Conservation (phyloP, 2,797 vertebrate genomes). For the Numenius phaeopus region DNA sequence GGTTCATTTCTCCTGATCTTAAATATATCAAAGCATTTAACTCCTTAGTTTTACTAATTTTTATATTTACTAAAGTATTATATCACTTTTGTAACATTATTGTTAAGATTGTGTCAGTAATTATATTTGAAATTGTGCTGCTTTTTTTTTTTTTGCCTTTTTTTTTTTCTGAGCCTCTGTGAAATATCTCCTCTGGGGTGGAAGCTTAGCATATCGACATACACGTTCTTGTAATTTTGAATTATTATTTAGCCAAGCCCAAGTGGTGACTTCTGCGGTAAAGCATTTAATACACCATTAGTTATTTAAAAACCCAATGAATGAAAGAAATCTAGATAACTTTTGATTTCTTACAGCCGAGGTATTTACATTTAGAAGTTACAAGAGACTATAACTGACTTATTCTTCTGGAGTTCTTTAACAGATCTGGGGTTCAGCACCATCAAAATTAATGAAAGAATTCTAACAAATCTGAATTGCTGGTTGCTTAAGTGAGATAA, state of each 20-base stretch:
- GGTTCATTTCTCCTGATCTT: constrained; percentile 76
- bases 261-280: neutral
- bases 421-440: constrained; percentile 35
- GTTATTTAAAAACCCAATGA: constrained; percentile 61
- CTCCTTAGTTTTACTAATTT: constrained; percentile 68
- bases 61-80: constrained; percentile 74
- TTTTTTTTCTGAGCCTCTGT: neutral
- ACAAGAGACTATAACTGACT: neutral
- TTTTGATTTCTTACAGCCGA: constrained; percentile 39
- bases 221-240: constrained; percentile 15
- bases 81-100: constrained; percentile 48
- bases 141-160: neutral
- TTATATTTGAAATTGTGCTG: constrained; percentile 49
- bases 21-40: constrained; percentile 76
- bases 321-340: constrained; percentile 46
- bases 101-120: constrained; percentile 59
- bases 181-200: constrained; percentile 30
- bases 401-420: constrained; percentile 34
- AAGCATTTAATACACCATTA: constrained; percentile 60
- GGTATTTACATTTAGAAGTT: constrained; percentile 53
- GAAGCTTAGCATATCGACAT: neutral
- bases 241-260: constrained; percentile 43
- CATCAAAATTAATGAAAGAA: constrained; percentile 55
- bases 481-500: constrained; percentile 53
- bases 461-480: constrained; percentile 33